Evolutionary conservation across 2,888 invertebrate genomes (phyloP).

Genomic region (Hirtodrosophila duncani): DNA sequence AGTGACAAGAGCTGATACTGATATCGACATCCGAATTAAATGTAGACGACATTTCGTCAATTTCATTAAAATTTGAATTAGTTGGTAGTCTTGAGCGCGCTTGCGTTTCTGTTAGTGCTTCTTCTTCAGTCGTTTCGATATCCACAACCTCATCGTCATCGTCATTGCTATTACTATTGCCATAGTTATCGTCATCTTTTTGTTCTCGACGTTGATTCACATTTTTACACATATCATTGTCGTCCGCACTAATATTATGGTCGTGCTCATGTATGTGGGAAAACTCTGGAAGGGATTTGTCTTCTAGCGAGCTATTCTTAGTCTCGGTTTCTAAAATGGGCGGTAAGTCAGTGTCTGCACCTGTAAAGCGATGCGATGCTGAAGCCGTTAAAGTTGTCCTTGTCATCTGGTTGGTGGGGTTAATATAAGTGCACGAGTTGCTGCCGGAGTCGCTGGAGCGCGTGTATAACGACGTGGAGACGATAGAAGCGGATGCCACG

Average conservation of each 20-base stretch:
- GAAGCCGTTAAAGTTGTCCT: constrained; percentile 50
- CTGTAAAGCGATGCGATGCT: constrained; percentile 26
- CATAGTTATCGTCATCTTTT: too few relatives aligned
- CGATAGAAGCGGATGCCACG: constrained; percentile 52
- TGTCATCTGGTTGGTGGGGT: constrained; percentile 27
- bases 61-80: too few relatives aligned
- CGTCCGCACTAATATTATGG: too few relatives aligned
- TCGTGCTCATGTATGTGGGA: too few relatives aligned
- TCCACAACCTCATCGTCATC: constrained; percentile 86
- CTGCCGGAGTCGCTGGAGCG: constrained; percentile 44
- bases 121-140: constrained; percentile 91
- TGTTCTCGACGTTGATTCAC: too few relatives aligned
- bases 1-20: constrained; percentile 27
- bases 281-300: too few relatives aligned
- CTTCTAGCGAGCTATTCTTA: too few relatives aligned
- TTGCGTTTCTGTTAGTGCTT: constrained; percentile 59
- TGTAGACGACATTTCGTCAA: too few relatives aligned
- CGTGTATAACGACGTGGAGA: constrained; percentile 53
- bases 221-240: too few relatives aligned
- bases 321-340: too few relatives aligned
- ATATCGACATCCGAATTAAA: constrained; percentile 11
- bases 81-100: constrained; percentile 4
- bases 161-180: too few relatives aligned
- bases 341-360: too few relatives aligned
- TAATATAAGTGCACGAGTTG: constrained; percentile 33